Conservation (phyloP, 2,797 vertebrate species). For the Enteromius viviparus region DNA sequence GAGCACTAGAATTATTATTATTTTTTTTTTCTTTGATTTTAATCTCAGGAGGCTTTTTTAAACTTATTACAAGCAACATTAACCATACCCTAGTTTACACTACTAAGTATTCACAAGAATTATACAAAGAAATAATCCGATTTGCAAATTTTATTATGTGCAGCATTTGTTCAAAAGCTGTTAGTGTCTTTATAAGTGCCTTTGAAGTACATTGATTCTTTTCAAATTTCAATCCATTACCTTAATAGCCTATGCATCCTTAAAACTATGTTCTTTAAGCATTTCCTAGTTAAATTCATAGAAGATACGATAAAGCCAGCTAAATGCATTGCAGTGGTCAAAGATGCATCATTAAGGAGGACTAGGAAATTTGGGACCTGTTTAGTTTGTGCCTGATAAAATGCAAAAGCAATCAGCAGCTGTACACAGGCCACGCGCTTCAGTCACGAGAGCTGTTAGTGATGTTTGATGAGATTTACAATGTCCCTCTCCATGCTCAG, state of each 20-base stretch:
- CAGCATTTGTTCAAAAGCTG: background rate
- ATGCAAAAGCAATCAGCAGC: constrained; percentile 52
- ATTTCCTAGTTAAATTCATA: background rate
- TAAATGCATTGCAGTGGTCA: background rate
- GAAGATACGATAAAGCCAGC: background rate
- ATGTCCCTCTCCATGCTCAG: constrained; percentile 55
- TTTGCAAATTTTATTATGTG: background rate
- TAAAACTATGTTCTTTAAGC: background rate
- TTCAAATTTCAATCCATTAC: background rate
- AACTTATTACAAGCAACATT: constrained; percentile 20
- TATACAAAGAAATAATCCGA: background rate
- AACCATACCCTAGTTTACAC: background rate
- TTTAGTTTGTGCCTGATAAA: constrained; percentile 34
- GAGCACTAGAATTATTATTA: constrained; percentile 30
- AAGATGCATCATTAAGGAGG: background rate
- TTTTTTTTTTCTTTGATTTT: constrained; percentile 23
- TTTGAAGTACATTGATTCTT: constrained; percentile 14
- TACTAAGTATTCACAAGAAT: background rate
- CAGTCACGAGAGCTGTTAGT: constrained; percentile 64
- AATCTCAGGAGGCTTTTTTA: constrained; percentile 10
- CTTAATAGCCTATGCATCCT: background rate
- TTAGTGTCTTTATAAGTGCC: constrained; percentile 13
- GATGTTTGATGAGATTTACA: constrained; percentile 65
- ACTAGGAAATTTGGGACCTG: constrained; percentile 27
- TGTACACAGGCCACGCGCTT: constrained; percentile 59